Conservation (phyloP, 1,140 invertebrate genomes). For the Ceratitis capitata region DNA sequence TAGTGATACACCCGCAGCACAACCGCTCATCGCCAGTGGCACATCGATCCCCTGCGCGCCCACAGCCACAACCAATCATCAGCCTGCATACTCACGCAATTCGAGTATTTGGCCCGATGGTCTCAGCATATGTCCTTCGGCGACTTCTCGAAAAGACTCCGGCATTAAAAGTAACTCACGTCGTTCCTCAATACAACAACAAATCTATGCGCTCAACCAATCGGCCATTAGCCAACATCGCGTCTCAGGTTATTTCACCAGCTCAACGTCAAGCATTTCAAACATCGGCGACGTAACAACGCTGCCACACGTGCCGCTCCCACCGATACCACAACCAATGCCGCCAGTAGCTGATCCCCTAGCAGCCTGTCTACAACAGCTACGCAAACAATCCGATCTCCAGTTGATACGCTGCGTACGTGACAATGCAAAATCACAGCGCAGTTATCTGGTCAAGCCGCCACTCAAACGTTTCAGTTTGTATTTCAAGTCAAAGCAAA, state of each 20-base stretch:
- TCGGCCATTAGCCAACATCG: constrained; percentile 80
- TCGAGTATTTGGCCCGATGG: constrained; percentile 69
- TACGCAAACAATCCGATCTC: constrained; percentile 87
- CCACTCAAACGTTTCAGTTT: constrained; percentile 84
- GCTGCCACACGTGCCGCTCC: constrained; percentile 43
- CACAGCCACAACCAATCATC: background rate
- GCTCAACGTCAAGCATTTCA: constrained; percentile 73
- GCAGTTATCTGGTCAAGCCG: constrained; percentile 89
- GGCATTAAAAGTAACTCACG: constrained; percentile 86
- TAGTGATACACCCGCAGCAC: background rate
- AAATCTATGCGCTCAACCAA: constrained; percentile 72
- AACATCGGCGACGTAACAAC: constrained; percentile 61
- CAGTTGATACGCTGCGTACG: constrained; percentile 84
- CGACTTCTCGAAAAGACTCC: constrained; percentile 86
- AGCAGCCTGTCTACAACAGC: constrained; percentile 77
- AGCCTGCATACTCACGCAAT: constrained; percentile 53
- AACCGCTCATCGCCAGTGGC: background rate
- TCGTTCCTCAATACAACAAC: constrained; percentile 84
- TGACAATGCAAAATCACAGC: constrained; percentile 81
- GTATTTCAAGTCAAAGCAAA: constrained; percentile 82
- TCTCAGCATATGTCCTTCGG: constrained; percentile 76
- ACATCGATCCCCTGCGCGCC: constrained; percentile 9
- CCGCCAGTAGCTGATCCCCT: constrained; percentile 68
- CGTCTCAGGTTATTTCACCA: constrained; percentile 89
- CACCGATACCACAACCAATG: constrained; percentile 43